Conservation (phyloP, 2,797 vertebrate species). For the Chaetophractus vellerosus region DNA sequence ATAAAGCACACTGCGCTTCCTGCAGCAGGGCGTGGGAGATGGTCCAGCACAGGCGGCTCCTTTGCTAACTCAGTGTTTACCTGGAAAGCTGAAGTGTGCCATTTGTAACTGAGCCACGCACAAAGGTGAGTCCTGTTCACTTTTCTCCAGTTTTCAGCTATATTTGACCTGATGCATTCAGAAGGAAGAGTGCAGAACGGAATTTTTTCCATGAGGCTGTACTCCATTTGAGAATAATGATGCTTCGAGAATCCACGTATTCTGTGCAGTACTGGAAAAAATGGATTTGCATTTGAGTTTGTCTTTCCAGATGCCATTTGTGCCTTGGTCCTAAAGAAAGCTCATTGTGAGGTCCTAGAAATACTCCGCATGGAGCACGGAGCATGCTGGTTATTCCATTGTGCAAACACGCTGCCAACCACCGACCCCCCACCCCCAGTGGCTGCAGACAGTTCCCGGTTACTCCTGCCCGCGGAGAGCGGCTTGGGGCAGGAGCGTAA, state of each 20-base stretch:
- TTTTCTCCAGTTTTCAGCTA: conserved; percentile 67
- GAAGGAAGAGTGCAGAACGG: conserved; percentile 46
- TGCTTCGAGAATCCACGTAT: conserved; percentile 58
- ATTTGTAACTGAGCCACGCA: conserved; percentile 52
- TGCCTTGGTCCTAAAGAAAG: conserved; percentile 70
- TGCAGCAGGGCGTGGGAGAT: conserved; percentile 60
- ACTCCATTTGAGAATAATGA: conserved; percentile 65
- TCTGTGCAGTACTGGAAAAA: conserved; percentile 27
- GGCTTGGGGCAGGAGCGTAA: not conserved
- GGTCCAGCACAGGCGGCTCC: conserved; percentile 15
- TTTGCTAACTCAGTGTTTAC: conserved; percentile 69
- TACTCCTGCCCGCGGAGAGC: conserved; percentile 19
- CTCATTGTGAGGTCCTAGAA: conserved; percentile 57
- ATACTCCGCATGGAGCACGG: conserved; percentile 34
- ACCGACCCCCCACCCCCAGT: conserved; percentile 48
- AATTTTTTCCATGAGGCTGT: conserved; percentile 70
- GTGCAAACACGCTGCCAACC: conserved; percentile 69
- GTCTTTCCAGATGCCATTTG: conserved; percentile 70
- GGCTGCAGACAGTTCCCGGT: conserved; percentile 55
- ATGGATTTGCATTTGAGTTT: conserved; percentile 68
- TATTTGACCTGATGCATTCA: conserved; percentile 49
- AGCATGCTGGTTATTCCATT: conserved; percentile 62
- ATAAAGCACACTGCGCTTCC: conserved; percentile 72
- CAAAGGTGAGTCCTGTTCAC: conserved; percentile 63
- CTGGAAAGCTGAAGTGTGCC: conserved; percentile 56